Evolutionary conservation across 2,113 vertebrate species (phyloP).

Genomic region (Microtus richardsoni): DNA sequence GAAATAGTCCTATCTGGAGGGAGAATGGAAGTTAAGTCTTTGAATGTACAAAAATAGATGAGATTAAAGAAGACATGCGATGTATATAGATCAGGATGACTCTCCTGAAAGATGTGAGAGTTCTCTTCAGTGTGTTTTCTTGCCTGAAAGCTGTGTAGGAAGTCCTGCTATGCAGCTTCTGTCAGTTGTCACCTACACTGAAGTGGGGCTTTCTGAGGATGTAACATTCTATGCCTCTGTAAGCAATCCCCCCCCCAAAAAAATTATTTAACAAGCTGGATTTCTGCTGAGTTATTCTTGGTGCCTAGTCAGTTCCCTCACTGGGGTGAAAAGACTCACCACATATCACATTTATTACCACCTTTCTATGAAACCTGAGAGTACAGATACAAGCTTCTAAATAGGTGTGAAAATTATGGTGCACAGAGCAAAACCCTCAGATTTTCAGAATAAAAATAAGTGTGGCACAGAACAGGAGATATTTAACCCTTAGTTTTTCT

Average conservation of each 20-base stretch:
- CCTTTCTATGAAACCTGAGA: background rate
- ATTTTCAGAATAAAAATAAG: background rate
- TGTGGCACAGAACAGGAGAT: no score
- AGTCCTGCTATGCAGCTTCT: background rate
- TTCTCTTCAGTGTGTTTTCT: background rate
- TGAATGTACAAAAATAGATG: background rate
- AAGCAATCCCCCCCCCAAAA: background rate
- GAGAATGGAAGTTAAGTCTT: background rate
- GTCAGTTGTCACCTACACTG: no score
- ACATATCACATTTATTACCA: background rate
- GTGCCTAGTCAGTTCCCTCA: background rate
- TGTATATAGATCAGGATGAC: no score
- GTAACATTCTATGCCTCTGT: background rate
- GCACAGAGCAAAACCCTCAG: no score
- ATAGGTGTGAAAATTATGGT: background rate
- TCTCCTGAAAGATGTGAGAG: no score
- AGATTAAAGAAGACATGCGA: background rate
- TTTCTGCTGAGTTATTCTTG: background rate
- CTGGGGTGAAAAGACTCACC: background rate
- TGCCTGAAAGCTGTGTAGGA: background rate
- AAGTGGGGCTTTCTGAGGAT: background rate
- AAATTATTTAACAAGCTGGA: background rate
- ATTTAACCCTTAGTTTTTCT: background rate
- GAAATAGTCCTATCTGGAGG: background rate
- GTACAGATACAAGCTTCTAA: background rate